Evolutionary conservation across 2,888 invertebrate genomes (phyloP), one percentile per base, ranked within the genome.

Genomic region (Stratiomys singularior): DNA sequence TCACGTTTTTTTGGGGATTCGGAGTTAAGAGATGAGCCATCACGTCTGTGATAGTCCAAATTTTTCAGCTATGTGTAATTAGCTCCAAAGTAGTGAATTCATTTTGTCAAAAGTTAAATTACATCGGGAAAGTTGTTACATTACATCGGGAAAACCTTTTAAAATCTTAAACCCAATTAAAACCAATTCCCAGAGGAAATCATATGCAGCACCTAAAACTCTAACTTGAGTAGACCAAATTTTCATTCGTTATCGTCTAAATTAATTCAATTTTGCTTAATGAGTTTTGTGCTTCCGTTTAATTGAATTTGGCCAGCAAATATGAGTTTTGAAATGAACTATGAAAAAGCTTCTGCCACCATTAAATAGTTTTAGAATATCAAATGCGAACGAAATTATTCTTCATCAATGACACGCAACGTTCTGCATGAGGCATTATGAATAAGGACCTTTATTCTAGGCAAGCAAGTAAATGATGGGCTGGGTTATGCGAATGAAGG

Each of bases 261-360:
- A 52, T 52, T 52, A 52, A 52, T 52, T 52, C 52, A 52, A 52
- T 52, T 52, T 52, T 15, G 18, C 15, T 9, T 5, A 52, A 15
- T 52, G n/a, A 15, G 7, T 52, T 52, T 52, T 15, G 18, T 52
- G 52, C 52, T 52, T 52, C 52, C 52, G 15, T 9, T 15, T 52
- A 52, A 52, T 52, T 52, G 52, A 52, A 52, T 52, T 52, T 15
- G 52, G 52, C 52, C 52, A 52, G 52, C 15, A 52, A 52, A 52
- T 52, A 18, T 52, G 52, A 52, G 15, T 52, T 52, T 52, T 52
- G n/a, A 52, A 52, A 18, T 52, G 18, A 15, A 52, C 15, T 52
- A 4, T 18, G 52, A 52, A 52, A 52, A 13, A 13, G 52, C 52
- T 37, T 37, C 37, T 9, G 37, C 37, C 37, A 52, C 52, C 52